Percentiles rank a stretch among this genome's conserved stretches.
These are phyloP conservation scores for Sitobion miscanthi DNA, from an alignment of 1,140 invertebrate species.

Conservation along the genomic window DNA sequence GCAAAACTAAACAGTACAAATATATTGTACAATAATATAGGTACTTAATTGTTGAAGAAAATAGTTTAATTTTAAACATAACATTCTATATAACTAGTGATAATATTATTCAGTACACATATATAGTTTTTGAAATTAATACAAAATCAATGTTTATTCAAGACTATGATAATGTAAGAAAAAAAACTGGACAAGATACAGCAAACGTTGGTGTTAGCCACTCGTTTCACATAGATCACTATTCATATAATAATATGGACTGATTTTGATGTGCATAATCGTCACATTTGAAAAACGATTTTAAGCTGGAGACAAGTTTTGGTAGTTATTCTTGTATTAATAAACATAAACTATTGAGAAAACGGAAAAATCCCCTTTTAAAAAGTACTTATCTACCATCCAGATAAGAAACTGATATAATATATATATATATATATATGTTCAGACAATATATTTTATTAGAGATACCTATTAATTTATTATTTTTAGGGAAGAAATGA, in stretches of 20 bases:
- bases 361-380: too few relatives aligned
- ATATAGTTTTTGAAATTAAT: neutral
- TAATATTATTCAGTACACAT: neutral
- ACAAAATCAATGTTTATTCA: neutral
- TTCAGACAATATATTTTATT: neutral
- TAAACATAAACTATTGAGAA: too few relatives aligned
- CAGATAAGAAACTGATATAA: too few relatives aligned
- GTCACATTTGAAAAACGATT: neutral
- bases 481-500: neutral
- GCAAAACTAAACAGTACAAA: neutral
- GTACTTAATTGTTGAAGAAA: neutral
- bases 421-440: neutral
- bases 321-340: neutral
- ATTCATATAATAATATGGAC: neutral
- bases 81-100: neutral
- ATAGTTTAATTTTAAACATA: neutral
- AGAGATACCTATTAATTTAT: neutral
- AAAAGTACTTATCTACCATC: too few relatives aligned
- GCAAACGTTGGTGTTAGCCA: neutral
- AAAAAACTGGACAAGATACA: too few relatives aligned
- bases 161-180: neutral
- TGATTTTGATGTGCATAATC: neutral
- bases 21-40: neutral
- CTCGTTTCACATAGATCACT: neutral
- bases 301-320: neutral